Conservation (phyloP, 2,113 vertebrate species). For the Speoplatyrhinus poulsoni region DNA sequence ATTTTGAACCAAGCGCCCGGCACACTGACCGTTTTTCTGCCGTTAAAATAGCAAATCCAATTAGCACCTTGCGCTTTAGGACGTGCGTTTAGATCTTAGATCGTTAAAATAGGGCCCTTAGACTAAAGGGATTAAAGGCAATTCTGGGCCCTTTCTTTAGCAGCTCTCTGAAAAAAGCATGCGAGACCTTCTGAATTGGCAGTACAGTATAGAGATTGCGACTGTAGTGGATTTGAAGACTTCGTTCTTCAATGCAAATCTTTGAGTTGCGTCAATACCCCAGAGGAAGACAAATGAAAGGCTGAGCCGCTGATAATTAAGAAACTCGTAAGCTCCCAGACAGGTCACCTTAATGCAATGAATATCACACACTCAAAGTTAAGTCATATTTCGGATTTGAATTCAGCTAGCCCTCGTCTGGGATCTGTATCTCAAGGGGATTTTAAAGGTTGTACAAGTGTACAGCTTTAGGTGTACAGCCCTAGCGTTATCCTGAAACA, state of each 20-base stretch:
- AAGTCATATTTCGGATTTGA: constrained; percentile 6
- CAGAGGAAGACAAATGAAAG: not conserved
- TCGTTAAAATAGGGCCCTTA: not conserved
- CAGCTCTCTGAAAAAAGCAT: not conserved
- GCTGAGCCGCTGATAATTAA: constrained; percentile 1
- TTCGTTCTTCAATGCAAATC: constrained; percentile 3
- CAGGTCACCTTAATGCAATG: not conserved
- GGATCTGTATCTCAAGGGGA: not conserved
- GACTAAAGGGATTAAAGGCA: not conserved
- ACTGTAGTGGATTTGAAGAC: not conserved
- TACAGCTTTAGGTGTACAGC: constrained; percentile 2
- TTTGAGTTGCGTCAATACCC: constrained; percentile 2
- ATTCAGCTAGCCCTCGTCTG: constrained; percentile 6
- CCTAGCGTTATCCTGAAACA: constrained; percentile 17
- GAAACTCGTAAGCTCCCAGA: not conserved
- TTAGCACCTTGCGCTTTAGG: no score
- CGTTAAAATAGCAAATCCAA: no score
- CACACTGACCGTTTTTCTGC: no score
- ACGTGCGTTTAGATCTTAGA: no score
- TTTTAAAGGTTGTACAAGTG: constrained; percentile 5
- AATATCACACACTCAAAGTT: not conserved
- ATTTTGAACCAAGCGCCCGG: no score
- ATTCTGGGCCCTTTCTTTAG: not conserved
- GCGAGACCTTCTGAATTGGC: constrained; percentile 1
- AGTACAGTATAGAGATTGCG: constrained; percentile 2